Evolutionary conservation across 2,888 invertebrate genomes (phyloP).

Genomic region (Buathra laborator): DNA sequence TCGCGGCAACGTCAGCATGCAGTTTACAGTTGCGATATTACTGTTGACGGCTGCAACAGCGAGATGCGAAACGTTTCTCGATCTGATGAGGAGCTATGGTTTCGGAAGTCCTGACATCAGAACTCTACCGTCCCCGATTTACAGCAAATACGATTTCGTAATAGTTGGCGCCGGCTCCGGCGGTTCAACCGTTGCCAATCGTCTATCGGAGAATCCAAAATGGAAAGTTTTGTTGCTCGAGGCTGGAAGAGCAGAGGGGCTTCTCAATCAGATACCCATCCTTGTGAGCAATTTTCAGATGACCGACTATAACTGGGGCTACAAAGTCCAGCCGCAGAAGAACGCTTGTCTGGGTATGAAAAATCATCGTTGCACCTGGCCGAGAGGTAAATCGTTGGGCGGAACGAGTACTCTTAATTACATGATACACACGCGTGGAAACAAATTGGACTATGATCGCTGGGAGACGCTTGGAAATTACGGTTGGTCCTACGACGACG

Average conservation of each 20-base stretch:
- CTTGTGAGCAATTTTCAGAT: constrained; percentile 87
- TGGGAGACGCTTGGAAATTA: constrained; percentile 70
- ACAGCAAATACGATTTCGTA: constrained; percentile 88
- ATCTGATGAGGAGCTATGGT: constrained; percentile 74
- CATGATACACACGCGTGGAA: constrained; percentile 81
- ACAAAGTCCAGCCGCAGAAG: constrained; percentile 89
- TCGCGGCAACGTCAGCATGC: constrained; percentile 13
- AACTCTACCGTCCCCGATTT: constrained; percentile 78
- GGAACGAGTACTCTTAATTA: constrained; percentile 82
- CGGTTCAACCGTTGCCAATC: constrained; percentile 90
- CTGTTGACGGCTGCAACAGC: constrained; percentile 36
- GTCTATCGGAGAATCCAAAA: constrained; percentile 88
- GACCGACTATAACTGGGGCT: constrained; percentile 90
- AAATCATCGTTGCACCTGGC: constrained; percentile 91
- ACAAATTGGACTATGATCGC: constrained; percentile 72
- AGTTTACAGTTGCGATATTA: constrained; percentile 31
- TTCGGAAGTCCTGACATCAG: constrained; percentile 70
- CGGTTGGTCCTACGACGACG: constrained; percentile 72
- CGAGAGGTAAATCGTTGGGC: constrained; percentile 86
- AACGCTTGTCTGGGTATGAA: constrained; percentile 90
- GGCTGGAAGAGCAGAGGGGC: constrained; percentile 87
- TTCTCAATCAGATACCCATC: constrained; percentile 87
- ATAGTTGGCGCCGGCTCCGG: constrained; percentile 90
- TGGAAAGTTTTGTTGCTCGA: constrained; percentile 89
- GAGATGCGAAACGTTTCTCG: constrained; percentile 70